Evolutionary conservation across 2,888 invertebrate species (phyloP), one percentile per base, ranked within the genome.

Genomic region (Drosophila cyrtoloma): DNA sequence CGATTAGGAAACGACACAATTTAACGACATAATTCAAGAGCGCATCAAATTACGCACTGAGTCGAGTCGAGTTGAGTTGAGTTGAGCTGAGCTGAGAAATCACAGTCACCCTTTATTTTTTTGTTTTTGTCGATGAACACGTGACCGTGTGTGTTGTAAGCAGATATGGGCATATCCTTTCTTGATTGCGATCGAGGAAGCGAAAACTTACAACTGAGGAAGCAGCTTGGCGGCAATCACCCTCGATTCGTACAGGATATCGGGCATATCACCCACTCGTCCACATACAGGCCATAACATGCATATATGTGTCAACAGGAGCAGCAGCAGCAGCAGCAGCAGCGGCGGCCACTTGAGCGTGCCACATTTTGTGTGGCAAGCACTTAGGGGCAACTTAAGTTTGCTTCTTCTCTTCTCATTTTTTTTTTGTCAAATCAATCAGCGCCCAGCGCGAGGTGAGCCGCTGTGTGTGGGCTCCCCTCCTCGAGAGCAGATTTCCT

Each of bases 201-300:
- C 88, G 91, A 91, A 91, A 91, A 90, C 91, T 89, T 91, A 91
- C 91, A 91, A 91, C 87, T 91, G 89, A 91, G 91, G 91, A 91
- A 91, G 90, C 91, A 47, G 47, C 47, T 47, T 47, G 47, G 22
- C 22, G 22, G 81, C 77, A 75, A 32, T 28, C 68, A 55, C 30
- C 47, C 51, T 53, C 67, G 64, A 82, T 47, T 47, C 84, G 83
- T 68, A 86, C 88, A 86, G 88, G 86, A 85, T 85, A 85, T 85
- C 58, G 72, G 60, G 58, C 60, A 60, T 57, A 61, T 65, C 58
- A 55, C 86, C 80, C 75, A 84, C 84, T 70, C 64, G 44, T 55
- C 22, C 26, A 5, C 22, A 16, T 35, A 16, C 32, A n/a, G 28
- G 28, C 32, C 56, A 14, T 30, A 26, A 16, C 47, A 30, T 30